Base-by-base conservation (phyloP, 2,113 vertebrate genomes). In the Takifugu bimaculatus region DNA sequence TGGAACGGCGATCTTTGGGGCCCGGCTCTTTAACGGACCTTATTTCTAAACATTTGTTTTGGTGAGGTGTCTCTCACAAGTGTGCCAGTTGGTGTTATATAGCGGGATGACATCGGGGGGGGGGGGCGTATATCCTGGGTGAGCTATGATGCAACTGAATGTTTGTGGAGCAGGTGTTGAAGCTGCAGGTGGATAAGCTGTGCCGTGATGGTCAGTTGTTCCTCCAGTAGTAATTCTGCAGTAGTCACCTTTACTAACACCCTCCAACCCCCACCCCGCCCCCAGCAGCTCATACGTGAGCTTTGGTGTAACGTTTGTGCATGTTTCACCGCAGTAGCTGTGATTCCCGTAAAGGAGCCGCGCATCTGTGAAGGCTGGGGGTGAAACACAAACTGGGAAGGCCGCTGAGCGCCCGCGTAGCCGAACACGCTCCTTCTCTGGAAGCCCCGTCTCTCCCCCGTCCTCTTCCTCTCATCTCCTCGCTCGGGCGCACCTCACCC, bases 181-280 rank as follows among this genome's bases (percentile, higher is more conserved):
- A 57, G 68, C 73, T 71, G 70, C 62, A 77, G 64, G 70, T 68
- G 68, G 78, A 66, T 59, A 70, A 63, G 35, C 13, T 71, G 57
- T 20, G 67, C 67, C 28, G 9, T 45, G 47, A 51, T 62, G 42
- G 67, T 27, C 44, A 61, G 49, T 54, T 60, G 57, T 53, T 53
- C 32, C 49, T 77, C 49, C 47, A 68, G 43, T 47, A 50, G 26
- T 13, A 60, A 74, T 72, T 72, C 27, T 54, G 60, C 20, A 0
- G 26, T 14, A n/a, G 45, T 29, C 64, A 65, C 67, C 45, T 48
- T 44, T 60, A 15, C 13, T 35, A 70, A 45, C 26, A 65, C 10
- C 6, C 50, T 57, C 42, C 13, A 1, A 13, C 13, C 42, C 42
- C 42, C 6, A 6, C 42, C 6, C 15, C 14, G 2, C 10, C 10